A percentile compares a stretch with the other conserved stretches of the same genome.
These are phyloP conservation scores for Oreochromis niloticus DNA, from an alignment of 2,113 vertebrate genomes.

Conservation along the genomic window DNA sequence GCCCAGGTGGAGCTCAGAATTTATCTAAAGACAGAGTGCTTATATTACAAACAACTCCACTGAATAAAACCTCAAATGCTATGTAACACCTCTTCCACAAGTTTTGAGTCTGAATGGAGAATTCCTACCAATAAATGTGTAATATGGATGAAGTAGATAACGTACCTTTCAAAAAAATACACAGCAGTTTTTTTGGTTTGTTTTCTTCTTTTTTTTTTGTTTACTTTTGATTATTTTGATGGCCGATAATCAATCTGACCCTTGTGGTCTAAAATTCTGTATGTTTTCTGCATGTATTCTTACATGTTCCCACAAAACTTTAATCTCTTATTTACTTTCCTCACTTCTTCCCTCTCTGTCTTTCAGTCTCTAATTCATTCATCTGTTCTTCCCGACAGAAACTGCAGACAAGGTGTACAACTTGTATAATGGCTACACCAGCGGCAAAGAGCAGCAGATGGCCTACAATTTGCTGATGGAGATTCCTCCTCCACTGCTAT, in stretches of 20 bases:
- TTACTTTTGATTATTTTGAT: neutral
- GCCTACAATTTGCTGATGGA: conserved; percentile 98
- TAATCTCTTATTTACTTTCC: neutral
- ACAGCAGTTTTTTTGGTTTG: neutral
- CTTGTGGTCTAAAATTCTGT: neutral
- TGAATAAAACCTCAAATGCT: neutral
- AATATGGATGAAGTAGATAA: neutral
- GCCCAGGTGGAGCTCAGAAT: neutral
- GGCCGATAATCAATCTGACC: neutral
- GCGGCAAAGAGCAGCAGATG: conserved; percentile 98
- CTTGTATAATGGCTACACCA: conserved; percentile 97
- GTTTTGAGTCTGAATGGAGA: neutral
- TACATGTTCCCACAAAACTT: neutral
- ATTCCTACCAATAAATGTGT: neutral
- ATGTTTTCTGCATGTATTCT: neutral
- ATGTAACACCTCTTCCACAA: neutral
- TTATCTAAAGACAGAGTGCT: neutral
- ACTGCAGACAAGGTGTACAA: conserved; percentile 97
- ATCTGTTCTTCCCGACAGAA: conserved; percentile 69
- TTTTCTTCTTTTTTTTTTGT: neutral
- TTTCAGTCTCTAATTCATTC: neutral
- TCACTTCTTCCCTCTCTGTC: no score
- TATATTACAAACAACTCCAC: neutral
- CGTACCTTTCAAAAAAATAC: neutral
- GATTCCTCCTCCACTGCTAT: conserved; percentile 86